Conservation (phyloP, 2,797 vertebrate genomes). For the Sandelia bainsii region DNA sequence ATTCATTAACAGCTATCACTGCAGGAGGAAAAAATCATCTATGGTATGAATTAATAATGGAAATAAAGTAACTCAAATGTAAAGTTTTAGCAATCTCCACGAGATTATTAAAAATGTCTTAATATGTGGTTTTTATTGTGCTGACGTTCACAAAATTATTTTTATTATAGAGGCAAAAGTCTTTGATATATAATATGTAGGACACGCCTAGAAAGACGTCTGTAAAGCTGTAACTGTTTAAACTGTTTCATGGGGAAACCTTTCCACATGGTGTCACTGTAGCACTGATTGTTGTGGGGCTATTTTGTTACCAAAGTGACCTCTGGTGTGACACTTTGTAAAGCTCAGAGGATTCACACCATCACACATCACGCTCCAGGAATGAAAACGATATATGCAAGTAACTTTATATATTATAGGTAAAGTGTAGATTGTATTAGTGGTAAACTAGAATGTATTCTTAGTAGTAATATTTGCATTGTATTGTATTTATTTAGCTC, state of each 20-base stretch:
- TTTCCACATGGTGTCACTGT: conserved; percentile 72
- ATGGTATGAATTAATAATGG: neutral
- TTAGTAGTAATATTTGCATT: neutral
- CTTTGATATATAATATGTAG: too few species aligned
- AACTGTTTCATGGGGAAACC: too few species aligned
- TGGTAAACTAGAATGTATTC: neutral
- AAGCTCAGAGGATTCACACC: conserved; percentile 1
- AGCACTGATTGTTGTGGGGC: conserved; percentile 15
- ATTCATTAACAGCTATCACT: neutral
- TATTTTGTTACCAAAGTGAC: conserved; percentile 7
- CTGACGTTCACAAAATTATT: neutral
- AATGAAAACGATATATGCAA: neutral
- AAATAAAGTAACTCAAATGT: neutral
- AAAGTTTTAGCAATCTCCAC: neutral
- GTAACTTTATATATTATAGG: neutral
- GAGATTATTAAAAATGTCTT: neutral
- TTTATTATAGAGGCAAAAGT: too few species aligned
- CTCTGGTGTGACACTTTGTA: neutral
- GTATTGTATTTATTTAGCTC: neutral
- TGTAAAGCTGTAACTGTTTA: conserved; percentile 12
- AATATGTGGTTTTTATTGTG: neutral
- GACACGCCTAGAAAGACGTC: neutral
- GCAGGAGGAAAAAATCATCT: neutral
- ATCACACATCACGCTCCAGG: conserved; percentile 25
- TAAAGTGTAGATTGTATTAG: neutral